Evolutionary conservation across 1,140 invertebrate species (phyloP), one percentile per base, ranked within the genome.

Genomic region (Heliconius melpomene): DNA sequence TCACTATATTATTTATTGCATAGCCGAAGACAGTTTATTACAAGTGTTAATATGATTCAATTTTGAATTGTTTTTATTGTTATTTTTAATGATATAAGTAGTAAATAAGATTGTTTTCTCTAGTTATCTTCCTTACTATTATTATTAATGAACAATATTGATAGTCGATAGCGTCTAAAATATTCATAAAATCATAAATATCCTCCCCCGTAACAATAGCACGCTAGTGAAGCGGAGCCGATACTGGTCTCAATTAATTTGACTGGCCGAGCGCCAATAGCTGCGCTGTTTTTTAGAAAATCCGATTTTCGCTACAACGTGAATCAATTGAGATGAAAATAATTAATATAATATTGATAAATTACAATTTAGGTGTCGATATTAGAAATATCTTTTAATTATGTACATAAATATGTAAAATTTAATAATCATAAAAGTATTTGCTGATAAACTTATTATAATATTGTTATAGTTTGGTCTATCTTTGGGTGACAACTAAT

Each of bases 171-270:
- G 23, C 3, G 26, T 66, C 60, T 9, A 66, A 66, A 66, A 72
- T 72, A 72, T 72, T 38, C 36, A 72, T 72, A 54, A 52, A 16
- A 9, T 72, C 60, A 77, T 77, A 72, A 72, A 77, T 70, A 70
- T 70, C 20, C 57, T 40, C 40, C 71, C 6, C 54, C 76, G 46
- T n/a, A 76, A 77, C 75, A 70, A 77, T 71, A 36, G 76, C 70
- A 29, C 52, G 23, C 75, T 77, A 77, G 76, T 77, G 40, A 72
- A 77, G 70, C 76, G 29, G 76, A 72, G 66, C 70, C 76, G 76
- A 77, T 77, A 77, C 76, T 77, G 52, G 66, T 32, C 70, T 77
- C 70, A 77, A 77, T 77, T 77, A 77, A 77, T 77, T 77, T 50
- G 60, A 54, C 76, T 77, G 70, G 76, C 76, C 70, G 76, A 38